phyloP scores from a whole-genome alignment of 2,113 vertebrate species.

The Nerophis lumbriciformis region DNA sequence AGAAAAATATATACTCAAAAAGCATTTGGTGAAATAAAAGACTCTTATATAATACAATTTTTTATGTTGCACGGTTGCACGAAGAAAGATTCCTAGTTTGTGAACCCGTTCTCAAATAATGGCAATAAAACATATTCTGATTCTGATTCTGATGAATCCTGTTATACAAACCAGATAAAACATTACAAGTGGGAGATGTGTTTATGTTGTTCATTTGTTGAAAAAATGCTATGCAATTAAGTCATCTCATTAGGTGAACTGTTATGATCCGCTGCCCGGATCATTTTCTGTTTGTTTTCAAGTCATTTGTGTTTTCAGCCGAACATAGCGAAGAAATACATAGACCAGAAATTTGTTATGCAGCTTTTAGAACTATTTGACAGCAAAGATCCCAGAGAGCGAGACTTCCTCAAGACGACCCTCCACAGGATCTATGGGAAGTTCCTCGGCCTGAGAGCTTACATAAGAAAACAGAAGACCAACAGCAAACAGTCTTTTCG shows the following conservation, averaged over 20 bases:
- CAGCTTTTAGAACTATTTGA: conserved; percentile 98
- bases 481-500: no score
- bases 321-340: conserved; percentile 98
- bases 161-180: conserved; percentile 10
- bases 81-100: no score
- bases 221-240: conserved; percentile 34
- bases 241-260: conserved; percentile 35
- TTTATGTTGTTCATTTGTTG: conserved; percentile 25
- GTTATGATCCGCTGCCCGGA: no score
- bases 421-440: conserved; percentile 98
- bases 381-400: conserved; percentile 95
- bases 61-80: no score
- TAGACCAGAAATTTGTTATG: conserved; percentile 98
- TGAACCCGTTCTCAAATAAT: no score
- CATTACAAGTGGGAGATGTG: conserved; percentile 9
- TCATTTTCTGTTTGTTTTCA: no score
- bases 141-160: background rate
- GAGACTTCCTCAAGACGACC: conserved; percentile 98
- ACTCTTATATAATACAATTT: background rate
- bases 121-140: no score
- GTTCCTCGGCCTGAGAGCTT: conserved; percentile 92
- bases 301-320: no score
- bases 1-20: conserved; percentile 8
- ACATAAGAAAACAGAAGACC: conserved; percentile 98
- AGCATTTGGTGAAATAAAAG: conserved; percentile 13